Evolutionary conservation across 2,113 vertebrate genomes (phyloP).

Genomic region (Siniperca knerii): DNA sequence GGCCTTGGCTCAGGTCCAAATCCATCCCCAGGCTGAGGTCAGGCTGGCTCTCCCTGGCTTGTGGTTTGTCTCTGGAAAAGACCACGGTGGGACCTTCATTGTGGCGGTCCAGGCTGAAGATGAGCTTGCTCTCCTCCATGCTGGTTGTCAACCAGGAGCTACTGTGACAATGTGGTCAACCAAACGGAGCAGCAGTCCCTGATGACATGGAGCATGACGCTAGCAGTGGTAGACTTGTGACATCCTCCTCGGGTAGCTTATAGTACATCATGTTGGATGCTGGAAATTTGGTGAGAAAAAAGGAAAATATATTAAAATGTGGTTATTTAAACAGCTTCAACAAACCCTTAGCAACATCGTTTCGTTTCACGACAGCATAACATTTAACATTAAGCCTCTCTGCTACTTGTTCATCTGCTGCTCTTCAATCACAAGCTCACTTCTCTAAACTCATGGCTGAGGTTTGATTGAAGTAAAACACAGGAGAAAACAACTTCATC

Average conservation of each 20-base stretch:
- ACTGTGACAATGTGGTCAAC: slow-evolving; percentile 21
- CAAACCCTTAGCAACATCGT: not conserved
- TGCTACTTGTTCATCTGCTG: not conserved
- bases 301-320: not conserved
- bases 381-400: slow-evolving; percentile 1
- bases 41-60: slow-evolving; percentile 20
- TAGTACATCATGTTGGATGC: slow-evolving; percentile 14
- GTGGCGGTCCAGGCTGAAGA: slow-evolving; percentile 70
- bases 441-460: not conserved
- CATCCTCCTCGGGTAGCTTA: not conserved
- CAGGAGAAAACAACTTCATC: not conserved
- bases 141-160: slow-evolving; percentile 36
- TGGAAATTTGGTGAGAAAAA: slow-evolving; percentile 37
- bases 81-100: slow-evolving; percentile 68
- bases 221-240: slow-evolving; percentile 1
- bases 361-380: not conserved
- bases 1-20: slow-evolving; percentile 61
- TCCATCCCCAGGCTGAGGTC: slow-evolving; percentile 63
- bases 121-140: slow-evolving; percentile 77
- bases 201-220: not conserved
- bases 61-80: slow-evolving; percentile 76
- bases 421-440: not conserved
- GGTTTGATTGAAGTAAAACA: not conserved
- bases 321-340: not conserved
- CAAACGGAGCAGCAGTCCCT: slow-evolving; percentile 3